Evolutionary conservation across 1,140 invertebrate genomes (phyloP).

Genomic region (Archivesica marissinica): DNA sequence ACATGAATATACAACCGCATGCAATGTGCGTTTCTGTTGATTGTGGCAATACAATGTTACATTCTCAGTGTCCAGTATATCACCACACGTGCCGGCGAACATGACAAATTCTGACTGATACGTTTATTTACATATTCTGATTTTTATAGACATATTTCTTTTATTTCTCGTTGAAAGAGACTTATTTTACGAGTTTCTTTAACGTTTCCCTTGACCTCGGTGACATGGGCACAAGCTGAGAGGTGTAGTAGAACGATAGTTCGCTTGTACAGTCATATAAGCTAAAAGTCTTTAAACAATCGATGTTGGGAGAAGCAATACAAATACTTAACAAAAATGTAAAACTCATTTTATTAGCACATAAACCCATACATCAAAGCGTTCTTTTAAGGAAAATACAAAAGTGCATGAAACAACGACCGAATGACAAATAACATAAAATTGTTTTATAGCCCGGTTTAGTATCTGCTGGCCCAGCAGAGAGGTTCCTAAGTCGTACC

Average conservation of each 20-base stretch:
- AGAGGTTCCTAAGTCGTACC: conserved; percentile 11
- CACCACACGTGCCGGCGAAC: too few relatives aligned
- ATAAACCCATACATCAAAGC: conserved; percentile 53
- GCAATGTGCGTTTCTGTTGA: too few relatives aligned
- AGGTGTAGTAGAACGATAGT: not conserved
- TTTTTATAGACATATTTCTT: conserved; percentile 23
- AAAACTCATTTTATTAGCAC: conserved; percentile 29
- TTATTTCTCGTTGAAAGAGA: conserved; percentile 23
- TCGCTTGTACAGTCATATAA: conserved; percentile 23
- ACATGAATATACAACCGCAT: too few relatives aligned
- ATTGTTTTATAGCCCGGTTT: conserved; percentile 36
- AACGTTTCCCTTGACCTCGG: conserved; percentile 5
- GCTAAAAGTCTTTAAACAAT: not conserved
- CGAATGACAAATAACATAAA: conserved; percentile 47
- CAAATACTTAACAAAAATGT: conserved; percentile 47
- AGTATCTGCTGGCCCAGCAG: not conserved
- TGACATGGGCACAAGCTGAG: not conserved
- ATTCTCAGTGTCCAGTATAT: too few relatives aligned
- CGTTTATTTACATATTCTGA: conserved; percentile 20
- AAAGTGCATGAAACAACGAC: conserved; percentile 29
- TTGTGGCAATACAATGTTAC: too few relatives aligned
- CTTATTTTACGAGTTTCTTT: not conserved
- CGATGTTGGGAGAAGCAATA: conserved; percentile 23
- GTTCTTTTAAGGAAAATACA: conserved; percentile 24
- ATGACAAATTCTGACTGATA: not conserved